Evolutionary conservation across 2,113 vertebrate species (phyloP), one percentile per base, ranked within the genome.

Genomic region (Ptilorrhoa leucosticta): DNA sequence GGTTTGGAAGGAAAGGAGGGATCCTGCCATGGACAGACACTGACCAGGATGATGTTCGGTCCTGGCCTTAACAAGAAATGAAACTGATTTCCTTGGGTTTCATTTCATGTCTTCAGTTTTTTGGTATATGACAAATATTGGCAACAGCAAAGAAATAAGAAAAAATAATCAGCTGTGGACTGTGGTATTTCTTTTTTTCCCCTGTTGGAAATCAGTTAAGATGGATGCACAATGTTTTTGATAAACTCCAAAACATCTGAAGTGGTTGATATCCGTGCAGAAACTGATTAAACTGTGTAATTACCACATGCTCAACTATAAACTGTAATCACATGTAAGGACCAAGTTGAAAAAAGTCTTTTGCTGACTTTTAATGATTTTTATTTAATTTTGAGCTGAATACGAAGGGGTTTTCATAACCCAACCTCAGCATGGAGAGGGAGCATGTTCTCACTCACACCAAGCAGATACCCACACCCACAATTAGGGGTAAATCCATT

Each of bases 241-340:
- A 58, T 53, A 31, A 65, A 64, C 44, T 65, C 30, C 15, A 58
- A 33, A 94, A 78, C 42, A 66, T 11, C 44, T 66, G 35, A 84
- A 76, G 57, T 77, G 66, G 60, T n/a, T 87, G 83, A 23, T 84
- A 87, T 12, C 58, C 28, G 15, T 45, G 33, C 65, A 85, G 90
- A 35, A 79, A 40, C 5, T 37, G 72, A 94, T 90, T 79, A 77
- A 89, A 56, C 15, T 56, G 35, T 30, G 11, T 45, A 86, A 93
- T 90, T 81, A 54, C 39, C 27, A n/a, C 51, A 40, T 11, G 15
- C 31, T 54, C 61, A 80, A n/a, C 53, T 53, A 27, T 26, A 88
- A 89, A 95, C 79, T 89, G 37, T 9, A 76, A 79, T 61, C 80
- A 94, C 71, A 60, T 9, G 6, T 28, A 96, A 83, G 44, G 26